These are phyloP conservation scores for Bruchidius siliquastri DNA, from an alignment of 2,888 invertebrate species.

Conservation along the genomic window DNA sequence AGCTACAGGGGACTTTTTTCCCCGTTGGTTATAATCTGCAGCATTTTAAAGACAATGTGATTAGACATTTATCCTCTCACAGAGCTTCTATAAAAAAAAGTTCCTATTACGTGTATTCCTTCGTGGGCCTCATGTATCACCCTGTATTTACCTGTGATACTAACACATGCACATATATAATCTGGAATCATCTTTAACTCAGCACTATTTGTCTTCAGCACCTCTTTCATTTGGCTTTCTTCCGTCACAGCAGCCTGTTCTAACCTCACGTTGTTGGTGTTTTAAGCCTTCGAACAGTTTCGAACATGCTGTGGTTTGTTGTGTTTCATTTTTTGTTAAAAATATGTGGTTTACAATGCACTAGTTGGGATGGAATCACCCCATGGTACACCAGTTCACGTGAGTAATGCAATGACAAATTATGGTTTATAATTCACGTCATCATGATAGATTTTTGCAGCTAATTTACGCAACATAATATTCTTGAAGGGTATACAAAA, in stretches of 20 bases:
- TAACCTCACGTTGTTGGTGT: not conserved
- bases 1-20: too few species aligned
- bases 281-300: not conserved
- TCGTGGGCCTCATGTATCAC: not conserved
- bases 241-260: not conserved
- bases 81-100: too few species aligned
- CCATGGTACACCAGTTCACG: conserved; percentile 53
- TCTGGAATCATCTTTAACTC: not conserved
- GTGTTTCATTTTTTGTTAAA: not conserved
- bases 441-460: too few species aligned
- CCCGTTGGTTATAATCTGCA: too few species aligned
- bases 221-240: not conserved
- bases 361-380: conserved; percentile 48
- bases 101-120: too few species aligned
- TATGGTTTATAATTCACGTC: too few species aligned
- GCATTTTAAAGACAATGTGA: too few species aligned
- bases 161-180: conserved; percentile 2
- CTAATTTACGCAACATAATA: too few species aligned
- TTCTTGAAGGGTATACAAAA: too few species aligned
- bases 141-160: not conserved
- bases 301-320: not conserved
- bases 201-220: not conserved
- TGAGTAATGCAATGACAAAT: conserved; percentile 42
- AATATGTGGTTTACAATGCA: not conserved
- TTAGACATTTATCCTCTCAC: too few species aligned